Base-by-base conservation (phyloP, 2,888 invertebrate genomes). In the Trissoscelio sp. region DNA sequence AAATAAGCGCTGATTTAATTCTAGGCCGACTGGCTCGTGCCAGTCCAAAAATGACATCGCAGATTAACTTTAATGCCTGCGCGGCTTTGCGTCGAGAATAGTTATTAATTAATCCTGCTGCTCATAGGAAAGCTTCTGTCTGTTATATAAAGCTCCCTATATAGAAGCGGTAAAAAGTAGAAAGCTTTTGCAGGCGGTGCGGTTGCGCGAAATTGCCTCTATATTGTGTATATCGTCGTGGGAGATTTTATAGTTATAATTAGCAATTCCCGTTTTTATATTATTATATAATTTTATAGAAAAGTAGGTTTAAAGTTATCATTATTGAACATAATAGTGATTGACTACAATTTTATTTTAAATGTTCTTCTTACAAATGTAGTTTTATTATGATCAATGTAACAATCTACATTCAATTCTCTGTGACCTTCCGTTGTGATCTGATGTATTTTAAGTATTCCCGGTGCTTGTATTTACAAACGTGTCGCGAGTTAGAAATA, bases 1-100 rank as follows among this genome's bases (percentile, higher is more conserved):
- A 88, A 88, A 88, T 88, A 88, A 88, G 85, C 86, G 83, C 85
- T 86, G 88, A 88, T 88, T 88, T 88, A 86, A 88, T 88, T 88
- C 86, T 88, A 84, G 83, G 84, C 85, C 85, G 84, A 85, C 83
- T 84, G 84, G 83, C 81, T 85, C 83, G 82, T 78, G 75, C 69
- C 64, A 73, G 80, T 82, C 74, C 67, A 78, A 81, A 74, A 86
- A 83, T 84, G 85, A 80, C 84, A 81, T 81, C 67, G 85, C 81
- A 84, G 89, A 89, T 89, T 88, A 88, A 84, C 87, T 82, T 85
- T 87, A 87, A 88, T 86, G 84, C 86, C 84, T 77, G 82, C 74
- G 81, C 64, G 77, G 85, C 82, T 80, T 81, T 75, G 81, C 79
- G 81, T 81, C 66, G 77, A 75, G 82, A 81, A 86, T 87, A 84